Conservation (phyloP, 2,113 vertebrate genomes). For the Archilochus colubris region DNA sequence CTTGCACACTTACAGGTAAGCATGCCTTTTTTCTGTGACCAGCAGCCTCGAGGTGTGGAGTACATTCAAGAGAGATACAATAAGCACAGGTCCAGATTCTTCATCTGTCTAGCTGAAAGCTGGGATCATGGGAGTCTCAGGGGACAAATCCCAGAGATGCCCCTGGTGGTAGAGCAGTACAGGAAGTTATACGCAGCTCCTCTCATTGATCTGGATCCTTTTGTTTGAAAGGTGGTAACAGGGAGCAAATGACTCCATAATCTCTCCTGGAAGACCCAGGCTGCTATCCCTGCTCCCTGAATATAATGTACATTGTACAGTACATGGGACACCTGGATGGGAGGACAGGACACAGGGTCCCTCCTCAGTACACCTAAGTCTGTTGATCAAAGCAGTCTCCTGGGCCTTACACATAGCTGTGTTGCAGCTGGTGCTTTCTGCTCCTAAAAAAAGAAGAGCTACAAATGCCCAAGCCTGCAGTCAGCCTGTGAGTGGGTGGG, state of each 20-base stretch:
- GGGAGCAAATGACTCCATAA: neutral
- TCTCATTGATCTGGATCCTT: accelerated
- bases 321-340: neutral
- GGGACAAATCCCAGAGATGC: neutral
- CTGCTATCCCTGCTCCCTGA: neutral
- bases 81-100: neutral
- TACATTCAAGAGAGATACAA: neutral
- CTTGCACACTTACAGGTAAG: neutral
- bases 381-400: neutral
- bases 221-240: neutral
- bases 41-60: neutral
- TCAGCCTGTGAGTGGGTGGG: neutral
- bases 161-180: neutral
- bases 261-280: neutral
- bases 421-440: neutral
- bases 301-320: neutral
- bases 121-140: neutral
- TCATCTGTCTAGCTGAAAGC: neutral
- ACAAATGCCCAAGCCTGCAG: neutral
- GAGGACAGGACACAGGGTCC: neutral
- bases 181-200: neutral
- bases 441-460: neutral
- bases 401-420: neutral
- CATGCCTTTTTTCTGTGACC: neutral
- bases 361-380: neutral